phyloP scores from a whole-genome alignment of 35 echinoderm and acorn worm species.

The Patiria miniata region DNA sequence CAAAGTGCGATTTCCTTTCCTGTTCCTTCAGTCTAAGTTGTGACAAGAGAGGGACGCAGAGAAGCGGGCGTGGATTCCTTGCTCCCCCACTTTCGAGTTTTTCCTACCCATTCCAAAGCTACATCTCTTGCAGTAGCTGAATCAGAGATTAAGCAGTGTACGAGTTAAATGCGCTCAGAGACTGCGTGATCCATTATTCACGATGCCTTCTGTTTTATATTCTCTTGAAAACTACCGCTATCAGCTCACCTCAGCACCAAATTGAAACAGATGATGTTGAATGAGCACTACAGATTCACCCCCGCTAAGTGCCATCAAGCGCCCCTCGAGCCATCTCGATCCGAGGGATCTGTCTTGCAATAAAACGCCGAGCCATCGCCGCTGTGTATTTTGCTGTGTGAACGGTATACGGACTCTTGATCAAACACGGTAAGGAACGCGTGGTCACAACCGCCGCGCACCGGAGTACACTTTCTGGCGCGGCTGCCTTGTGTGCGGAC shows the following conservation, averaged over 20 bases:
- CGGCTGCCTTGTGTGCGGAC: background rate
- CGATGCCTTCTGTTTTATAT: background rate
- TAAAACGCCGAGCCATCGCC: background rate
- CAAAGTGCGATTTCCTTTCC: no score
- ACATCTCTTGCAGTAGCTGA: background rate
- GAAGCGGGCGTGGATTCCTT: no score
- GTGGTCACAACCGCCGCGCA: background rate
- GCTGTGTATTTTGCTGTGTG: background rate
- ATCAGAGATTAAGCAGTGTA: background rate
- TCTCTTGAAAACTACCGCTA: background rate
- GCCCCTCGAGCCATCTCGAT: background rate
- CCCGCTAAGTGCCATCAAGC: background rate
- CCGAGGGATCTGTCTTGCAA: background rate
- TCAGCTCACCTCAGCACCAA: background rate
- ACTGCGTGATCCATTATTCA: background rate
- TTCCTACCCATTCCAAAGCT: background rate
- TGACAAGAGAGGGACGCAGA: no score
- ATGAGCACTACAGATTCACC: slow-evolving; percentile 2
- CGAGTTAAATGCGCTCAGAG: background rate
- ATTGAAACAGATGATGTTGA: slow-evolving; percentile 20
- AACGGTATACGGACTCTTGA: background rate
- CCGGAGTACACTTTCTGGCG: background rate
- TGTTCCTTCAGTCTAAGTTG: no score
- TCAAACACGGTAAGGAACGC: background rate
- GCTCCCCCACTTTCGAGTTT: no score